A percentile compares a stretch with the other conserved stretches of the same genome.
Evolutionary conservation across 2,888 invertebrate species (phyloP).

Genomic region (Chaitophorus viminalis): DNA sequence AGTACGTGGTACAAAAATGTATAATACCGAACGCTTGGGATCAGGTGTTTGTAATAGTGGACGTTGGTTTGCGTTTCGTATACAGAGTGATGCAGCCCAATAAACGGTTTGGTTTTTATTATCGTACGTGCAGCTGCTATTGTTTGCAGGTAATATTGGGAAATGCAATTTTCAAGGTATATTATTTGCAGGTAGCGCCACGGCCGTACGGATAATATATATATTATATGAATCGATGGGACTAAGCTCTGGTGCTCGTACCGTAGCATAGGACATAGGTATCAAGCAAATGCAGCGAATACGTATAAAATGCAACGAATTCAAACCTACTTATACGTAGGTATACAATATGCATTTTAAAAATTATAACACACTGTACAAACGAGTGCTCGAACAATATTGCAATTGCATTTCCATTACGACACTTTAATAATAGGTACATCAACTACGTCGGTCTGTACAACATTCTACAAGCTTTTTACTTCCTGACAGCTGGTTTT

Average conservation of each 20-base stretch:
- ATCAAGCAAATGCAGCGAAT: not conserved
- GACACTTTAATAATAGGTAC: not conserved
- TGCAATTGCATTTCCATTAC: not conserved
- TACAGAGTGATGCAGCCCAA: not conserved
- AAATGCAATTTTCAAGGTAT: not conserved
- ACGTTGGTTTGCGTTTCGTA: not conserved
- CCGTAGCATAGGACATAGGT: too few relatives aligned
- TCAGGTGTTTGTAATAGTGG: not conserved
- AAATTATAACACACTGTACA: not conserved
- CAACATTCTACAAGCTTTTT: not conserved
- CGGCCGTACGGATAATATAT: too few relatives aligned
- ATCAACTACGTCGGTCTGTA: too few relatives aligned
- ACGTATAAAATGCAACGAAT: not conserved
- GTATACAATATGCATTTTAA: not conserved
- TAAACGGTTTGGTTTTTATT: not conserved
- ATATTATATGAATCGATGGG: too few relatives aligned
- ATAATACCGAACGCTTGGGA: not conserved
- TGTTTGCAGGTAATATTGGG: not conserved
- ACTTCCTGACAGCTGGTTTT: not conserved
- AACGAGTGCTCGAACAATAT: not conserved
- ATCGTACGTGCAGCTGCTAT: not conserved
- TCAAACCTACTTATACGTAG: not conserved
- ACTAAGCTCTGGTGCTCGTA: too few relatives aligned
- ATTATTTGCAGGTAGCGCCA: too few relatives aligned
- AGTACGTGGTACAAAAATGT: not conserved